Conservation (phyloP, 37 sponge, comb jelly and placozoan species). For the Crambe crambe region DNA sequence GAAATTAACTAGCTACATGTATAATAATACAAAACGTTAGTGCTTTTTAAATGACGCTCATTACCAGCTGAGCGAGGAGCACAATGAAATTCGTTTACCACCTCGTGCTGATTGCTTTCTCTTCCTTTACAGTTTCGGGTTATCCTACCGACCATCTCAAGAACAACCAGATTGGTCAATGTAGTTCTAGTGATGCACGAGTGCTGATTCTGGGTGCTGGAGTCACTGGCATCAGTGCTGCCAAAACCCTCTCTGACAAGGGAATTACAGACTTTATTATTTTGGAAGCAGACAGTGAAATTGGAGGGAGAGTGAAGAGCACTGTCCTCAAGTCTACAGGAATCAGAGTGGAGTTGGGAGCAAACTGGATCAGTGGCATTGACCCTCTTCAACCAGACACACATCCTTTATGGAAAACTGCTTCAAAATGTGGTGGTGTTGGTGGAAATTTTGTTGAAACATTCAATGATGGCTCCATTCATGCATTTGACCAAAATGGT, state of each 20-base stretch:
- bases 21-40: too few relatives aligned
- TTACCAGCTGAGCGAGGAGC: too few relatives aligned
- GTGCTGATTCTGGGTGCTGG: conserved; percentile 77
- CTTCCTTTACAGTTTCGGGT: too few relatives aligned
- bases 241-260: conserved; percentile 45
- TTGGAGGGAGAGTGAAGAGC: conserved; percentile 62
- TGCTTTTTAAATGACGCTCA: too few relatives aligned
- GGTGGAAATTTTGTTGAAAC: neutral
- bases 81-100: too few relatives aligned
- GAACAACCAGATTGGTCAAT: too few relatives aligned
- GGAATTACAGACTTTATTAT: conserved; percentile 56
- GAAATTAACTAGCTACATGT: neutral
- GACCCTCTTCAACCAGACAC: conserved; percentile 16
- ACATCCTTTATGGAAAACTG: conserved; percentile 27
- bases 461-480: neutral
- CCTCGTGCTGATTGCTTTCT: too few relatives aligned
- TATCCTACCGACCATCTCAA: too few relatives aligned
- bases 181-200: conserved; percentile 56
- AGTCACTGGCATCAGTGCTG: conserved; percentile 63
- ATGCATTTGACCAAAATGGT: conserved; percentile 1
- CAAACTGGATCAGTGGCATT: conserved; percentile 58
- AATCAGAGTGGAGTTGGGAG: conserved; percentile 37
- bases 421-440: conserved; percentile 28
- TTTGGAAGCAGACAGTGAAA: conserved; percentile 34
- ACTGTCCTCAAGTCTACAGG: neutral